Evolutionary conservation across 2,888 invertebrate species (phyloP), one percentile per base, ranked within the genome.

Genomic region (Clistopyga incitator): DNA sequence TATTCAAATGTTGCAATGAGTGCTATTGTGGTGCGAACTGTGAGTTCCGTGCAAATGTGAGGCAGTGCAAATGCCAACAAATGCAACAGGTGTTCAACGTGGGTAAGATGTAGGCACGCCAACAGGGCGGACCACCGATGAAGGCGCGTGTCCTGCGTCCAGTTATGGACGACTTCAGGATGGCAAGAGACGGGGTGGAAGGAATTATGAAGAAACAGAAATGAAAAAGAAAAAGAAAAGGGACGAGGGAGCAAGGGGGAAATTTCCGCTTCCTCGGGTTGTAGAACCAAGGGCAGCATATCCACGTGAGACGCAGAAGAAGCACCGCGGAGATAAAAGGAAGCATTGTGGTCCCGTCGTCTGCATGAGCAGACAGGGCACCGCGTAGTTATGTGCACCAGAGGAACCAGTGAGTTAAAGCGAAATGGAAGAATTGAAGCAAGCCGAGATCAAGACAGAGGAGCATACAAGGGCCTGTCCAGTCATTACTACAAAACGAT

Each of bases 141-240:
- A 56, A 50, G 87, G 84, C 88, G 84, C 87, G 88, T 87, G 87
- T 89, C 88, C 74, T 81, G 77, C 82, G 85, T 84, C 83, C 85
- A 86, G 84, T 87, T 85, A 86, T 45, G 67, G 68, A n/a, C 59
- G 68, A 70, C 11, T 64, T 67, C 59, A 29, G 61, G 11, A 34
- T 59, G n/a, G 50, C 42, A 52, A 20, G 23, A n/a, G 42, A 34
- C 54, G 34, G 34, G n/a, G n/a, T 71, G 56, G 38, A 23, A 59
- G 64, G 81, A 72, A 82, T 80, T 74, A 75, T 70, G 50, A 34
- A 25, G 56, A 29, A 68, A 68, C 47, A 18, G 15, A 59, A 77
- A 45, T 29, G 11, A 59, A 59, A 38, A 64, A 68, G 34, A 42
- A 45, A 2, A 67, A 67, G n/a, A 45, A 59, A 59, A 59, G 18